Conservation (phyloP, 1,140 invertebrate genomes). For the Diorhabda elongata region DNA sequence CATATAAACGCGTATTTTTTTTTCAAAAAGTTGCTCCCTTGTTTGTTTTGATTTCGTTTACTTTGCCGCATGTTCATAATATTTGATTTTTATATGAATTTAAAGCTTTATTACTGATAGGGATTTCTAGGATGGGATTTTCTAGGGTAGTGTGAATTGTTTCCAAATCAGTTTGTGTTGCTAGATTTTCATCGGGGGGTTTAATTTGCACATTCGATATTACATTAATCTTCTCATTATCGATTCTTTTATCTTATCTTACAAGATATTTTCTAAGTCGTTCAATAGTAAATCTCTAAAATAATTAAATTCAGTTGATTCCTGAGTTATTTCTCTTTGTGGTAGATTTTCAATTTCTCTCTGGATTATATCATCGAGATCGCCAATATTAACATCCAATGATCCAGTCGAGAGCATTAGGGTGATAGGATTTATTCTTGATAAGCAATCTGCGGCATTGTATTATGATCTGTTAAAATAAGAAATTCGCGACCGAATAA, state of each 20-base stretch:
- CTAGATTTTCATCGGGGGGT: neutral
- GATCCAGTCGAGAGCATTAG: constrained; percentile 13
- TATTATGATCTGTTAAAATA: constrained; percentile 19
- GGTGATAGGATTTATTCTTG: constrained; percentile 21
- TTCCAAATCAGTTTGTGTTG: constrained; percentile 14
- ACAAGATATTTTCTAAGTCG: constrained; percentile 1
- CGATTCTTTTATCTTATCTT: too few relatives aligned
- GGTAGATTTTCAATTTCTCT: constrained; percentile 8
- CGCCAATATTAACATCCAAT: constrained; percentile 13
- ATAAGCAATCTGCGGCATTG: constrained; percentile 46
- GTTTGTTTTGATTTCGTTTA: neutral
- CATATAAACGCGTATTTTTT: neutral
- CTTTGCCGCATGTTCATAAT: neutral
- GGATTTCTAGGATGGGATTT: too few relatives aligned
- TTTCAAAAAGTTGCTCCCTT: neutral
- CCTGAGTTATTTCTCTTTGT: neutral
- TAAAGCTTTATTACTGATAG: constrained; percentile 9
- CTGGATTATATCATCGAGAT: constrained; percentile 13
- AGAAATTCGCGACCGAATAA: constrained; percentile 31
- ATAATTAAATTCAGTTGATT: neutral
- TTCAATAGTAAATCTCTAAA: neutral
- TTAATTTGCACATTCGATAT: constrained; percentile 12
- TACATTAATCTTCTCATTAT: constrained; percentile 12
- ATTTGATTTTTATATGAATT: neutral
- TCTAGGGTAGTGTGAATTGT: constrained; percentile 19